Percentiles rank a stretch among this genome's conserved stretches.
phyloP scores from a whole-genome alignment of 2,888 invertebrate genomes.

The Zelleria hepariella region DNA sequence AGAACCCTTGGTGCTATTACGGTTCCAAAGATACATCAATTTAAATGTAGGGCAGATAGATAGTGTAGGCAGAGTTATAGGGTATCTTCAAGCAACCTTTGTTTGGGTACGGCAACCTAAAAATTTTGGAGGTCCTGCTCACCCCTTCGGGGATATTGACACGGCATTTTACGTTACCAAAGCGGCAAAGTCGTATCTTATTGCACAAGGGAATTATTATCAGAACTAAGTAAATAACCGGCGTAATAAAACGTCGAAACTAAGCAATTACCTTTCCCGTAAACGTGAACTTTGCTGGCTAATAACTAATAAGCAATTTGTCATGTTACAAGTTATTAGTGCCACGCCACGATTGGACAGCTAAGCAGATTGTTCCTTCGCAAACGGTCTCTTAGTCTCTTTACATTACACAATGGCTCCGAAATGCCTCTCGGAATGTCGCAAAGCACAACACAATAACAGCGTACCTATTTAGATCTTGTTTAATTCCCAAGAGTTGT shows the following conservation, averaged over 20 bases:
- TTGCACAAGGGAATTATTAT: background rate
- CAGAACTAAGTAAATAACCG: background rate
- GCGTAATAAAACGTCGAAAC: background rate
- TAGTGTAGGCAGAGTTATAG: too few relatives aligned
- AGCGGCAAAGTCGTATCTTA: too few relatives aligned
- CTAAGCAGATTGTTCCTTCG: background rate
- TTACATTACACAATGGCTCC: background rate
- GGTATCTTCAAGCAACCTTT: too few relatives aligned
- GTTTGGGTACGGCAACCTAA: too few relatives aligned
- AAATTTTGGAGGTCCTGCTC: too few relatives aligned
- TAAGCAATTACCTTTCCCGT: background rate
- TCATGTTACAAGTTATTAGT: background rate
- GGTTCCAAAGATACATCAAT: too few relatives aligned
- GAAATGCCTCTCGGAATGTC: background rate
- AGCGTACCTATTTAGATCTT: background rate
- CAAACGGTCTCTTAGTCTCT: too few relatives aligned
- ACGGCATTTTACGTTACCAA: too few relatives aligned
- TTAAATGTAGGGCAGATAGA: too few relatives aligned
- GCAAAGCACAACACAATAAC: background rate
- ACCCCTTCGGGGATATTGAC: too few relatives aligned
- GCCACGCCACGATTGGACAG: background rate
- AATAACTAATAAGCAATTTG: background rate
- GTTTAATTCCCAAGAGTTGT: constrained; percentile 2
- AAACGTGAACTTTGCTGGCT: background rate
- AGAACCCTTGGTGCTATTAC: too few relatives aligned